Base-by-base conservation (phyloP, 2,113 vertebrate genomes). In the Sylvietta virens region DNA sequence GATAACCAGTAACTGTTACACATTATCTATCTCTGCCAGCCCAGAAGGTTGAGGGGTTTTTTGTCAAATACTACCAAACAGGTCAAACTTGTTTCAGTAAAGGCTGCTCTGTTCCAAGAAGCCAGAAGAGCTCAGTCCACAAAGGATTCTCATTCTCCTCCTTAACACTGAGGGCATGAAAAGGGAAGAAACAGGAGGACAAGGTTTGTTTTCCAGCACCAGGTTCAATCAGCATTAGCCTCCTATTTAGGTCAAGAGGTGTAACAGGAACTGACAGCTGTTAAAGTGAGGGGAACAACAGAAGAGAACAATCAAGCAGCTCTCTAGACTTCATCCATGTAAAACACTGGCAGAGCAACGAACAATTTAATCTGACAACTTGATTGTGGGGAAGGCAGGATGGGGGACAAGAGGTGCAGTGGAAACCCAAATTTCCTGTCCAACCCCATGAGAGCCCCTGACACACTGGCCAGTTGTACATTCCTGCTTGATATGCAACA, bases 151-250 rank as follows among this genome's bases (percentile, higher is more conserved):
- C 67, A 81, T 20, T 70, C 12, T 31, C 53, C 84, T 96, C 86
- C 61, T 74, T 82, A 97, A 94, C 51, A 67, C 94, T 56, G 65
- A 80, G 60, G 31, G 61, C 81, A 81, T 42, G 54, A 60, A 42
- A 56, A 50, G 56, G 39, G 53, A 79, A 69, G 67, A 54, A 74
- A 94, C 3, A 81, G 53, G 56, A 73, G 57, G 61, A 86, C 37
- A 94, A 88, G 71, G 40, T 70, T 92, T 92, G 60, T 80, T 90
- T 88, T 86, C 92, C 94, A 97, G 97, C 97, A 98, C 97, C 96
- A 88, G 69, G n/a, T 91, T 93, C 91, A 82, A 72, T 56, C 47
- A 58, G 81, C 57, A 65, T 85, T 71, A 70, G 88, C 81, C 86
- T 85, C 81, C 65, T 80, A 48, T 40, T 92, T 88, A 89, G 93